Evolutionary conservation across 1,140 invertebrate genomes (phyloP).

Genomic region (Akabosia matsudoensis): DNA sequence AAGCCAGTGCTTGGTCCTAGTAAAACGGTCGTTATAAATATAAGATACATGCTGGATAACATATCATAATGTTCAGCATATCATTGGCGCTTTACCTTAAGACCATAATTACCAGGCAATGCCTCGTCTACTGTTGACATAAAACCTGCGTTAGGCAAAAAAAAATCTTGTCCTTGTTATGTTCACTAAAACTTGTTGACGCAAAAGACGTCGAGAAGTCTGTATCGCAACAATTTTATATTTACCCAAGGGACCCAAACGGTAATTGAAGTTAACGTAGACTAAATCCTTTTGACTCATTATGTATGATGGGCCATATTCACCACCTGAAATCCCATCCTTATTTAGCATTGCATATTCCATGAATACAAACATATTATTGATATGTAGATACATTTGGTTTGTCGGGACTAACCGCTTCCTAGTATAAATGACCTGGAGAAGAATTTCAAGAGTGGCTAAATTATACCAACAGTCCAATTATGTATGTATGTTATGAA

Average conservation of each 20-base stretch:
- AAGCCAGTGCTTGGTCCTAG: neutral
- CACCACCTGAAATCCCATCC: conserved; percentile 6
- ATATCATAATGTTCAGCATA: neutral
- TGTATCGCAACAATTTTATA: neutral
- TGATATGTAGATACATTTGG: too few relatives aligned
- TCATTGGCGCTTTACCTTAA: conserved; percentile 21
- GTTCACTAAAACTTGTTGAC: too few relatives aligned
- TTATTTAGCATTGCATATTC: too few relatives aligned
- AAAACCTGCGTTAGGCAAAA: conserved; percentile 24
- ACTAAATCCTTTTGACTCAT: conserved; percentile 60
- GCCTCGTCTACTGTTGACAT: conserved; percentile 29
- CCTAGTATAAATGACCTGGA: neutral
- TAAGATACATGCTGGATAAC: too few relatives aligned
- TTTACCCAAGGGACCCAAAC: conserved; percentile 57
- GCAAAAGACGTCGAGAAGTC: too few relatives aligned
- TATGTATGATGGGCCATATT: conserved; percentile 60
- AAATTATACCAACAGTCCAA: neutral
- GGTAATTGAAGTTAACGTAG: conserved; percentile 64
- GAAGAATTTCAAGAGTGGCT: neutral
- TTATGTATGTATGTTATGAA: neutral
- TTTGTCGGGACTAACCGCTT: neutral
- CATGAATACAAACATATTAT: too few relatives aligned
- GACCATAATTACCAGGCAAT: conserved; percentile 35
- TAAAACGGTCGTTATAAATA: neutral
- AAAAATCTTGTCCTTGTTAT: neutral